A percentile compares a stretch with the other conserved stretches of the same genome.
phyloP scores from a whole-genome alignment of 2,113 vertebrate species.

The Climacteris rufus region DNA sequence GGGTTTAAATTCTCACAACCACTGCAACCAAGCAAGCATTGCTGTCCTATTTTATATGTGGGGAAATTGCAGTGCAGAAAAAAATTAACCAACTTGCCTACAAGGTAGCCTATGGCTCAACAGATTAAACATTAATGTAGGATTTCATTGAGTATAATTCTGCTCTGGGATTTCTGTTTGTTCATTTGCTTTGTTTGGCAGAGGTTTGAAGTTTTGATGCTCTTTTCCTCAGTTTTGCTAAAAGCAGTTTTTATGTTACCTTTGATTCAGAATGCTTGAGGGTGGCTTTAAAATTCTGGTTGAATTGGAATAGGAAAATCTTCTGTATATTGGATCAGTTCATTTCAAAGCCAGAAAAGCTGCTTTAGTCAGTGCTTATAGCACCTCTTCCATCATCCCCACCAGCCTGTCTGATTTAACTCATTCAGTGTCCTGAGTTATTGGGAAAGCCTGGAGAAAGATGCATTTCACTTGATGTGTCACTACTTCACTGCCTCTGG shows the following conservation, averaged over 20 bases:
- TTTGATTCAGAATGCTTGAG: conserved; percentile 18
- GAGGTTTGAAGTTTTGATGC: conserved; percentile 6
- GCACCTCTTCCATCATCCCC: not conserved
- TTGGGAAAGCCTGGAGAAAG: not conserved
- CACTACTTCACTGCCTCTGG: not conserved
- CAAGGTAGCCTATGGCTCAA: not conserved
- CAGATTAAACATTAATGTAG: conserved; percentile 5
- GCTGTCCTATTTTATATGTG: not conserved
- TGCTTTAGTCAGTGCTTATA: not conserved
- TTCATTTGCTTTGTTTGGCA: conserved; percentile 19
- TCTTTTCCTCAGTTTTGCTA: not conserved
- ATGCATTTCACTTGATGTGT: not conserved
- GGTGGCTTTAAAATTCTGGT: conserved; percentile 26
- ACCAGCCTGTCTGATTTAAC: not conserved
- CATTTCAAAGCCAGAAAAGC: conserved; percentile 15
- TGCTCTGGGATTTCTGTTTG: not conserved
- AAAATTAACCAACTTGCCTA: not conserved
- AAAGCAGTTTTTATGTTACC: conserved; percentile 30
- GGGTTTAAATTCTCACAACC: not conserved
- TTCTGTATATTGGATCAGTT: conserved; percentile 9
- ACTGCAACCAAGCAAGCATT: not conserved
- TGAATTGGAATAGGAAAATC: not conserved
- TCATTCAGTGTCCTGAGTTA: not conserved
- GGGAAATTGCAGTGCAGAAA: not conserved
- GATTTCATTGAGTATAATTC: conserved; percentile 11